Base-by-base conservation (phyloP, 2,888 invertebrate species). In the Nephrocerus scutellatus region DNA sequence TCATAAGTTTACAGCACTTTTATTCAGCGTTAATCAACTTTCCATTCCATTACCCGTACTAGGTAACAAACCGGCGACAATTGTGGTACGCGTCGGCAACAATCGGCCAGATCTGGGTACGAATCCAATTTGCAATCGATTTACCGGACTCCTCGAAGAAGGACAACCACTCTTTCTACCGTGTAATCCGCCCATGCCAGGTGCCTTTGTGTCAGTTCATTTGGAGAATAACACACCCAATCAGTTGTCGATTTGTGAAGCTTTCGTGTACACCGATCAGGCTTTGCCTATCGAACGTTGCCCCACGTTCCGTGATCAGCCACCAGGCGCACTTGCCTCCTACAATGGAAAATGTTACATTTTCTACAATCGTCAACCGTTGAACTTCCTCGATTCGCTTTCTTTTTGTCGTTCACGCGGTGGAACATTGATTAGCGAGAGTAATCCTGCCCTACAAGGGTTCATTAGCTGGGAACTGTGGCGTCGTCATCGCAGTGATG, bases 271-370 rank as follows among this genome's bases (percentile, higher is more conserved):
- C 59, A 92, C 92, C 0, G 92, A 92, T 67, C 85, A 82, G 68
- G 90, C 90, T 0, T 63, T 90, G 45, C 90, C 90, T 1, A 90
- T 92, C 40, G 92, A 92, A 65, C 74, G 91, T 34, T 92, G 92
- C 60, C 92, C 92, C 0, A 86, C 89, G 53, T 92, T 91, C 71
- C 70, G 92, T 15, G 91, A 92, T 57, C 91, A 91, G 62, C 91
- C 91, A 0, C 89, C 90, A 0, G 92, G 92, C 15, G 88, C 88
- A 40, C 83, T 90, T 1, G 90, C 91, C 1, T 91, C 91, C 0
- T 92, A 92, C 72, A 91, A 92, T 56, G 91, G 92, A 44, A 92
- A 91, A 70, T 92, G 92, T 62, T 92, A 92, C 68, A 87, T 90
- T 44, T 92, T 92, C 73, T 90, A 92, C 70, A 87, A 88, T 60